Conservation (phyloP, 2,113 vertebrate species). For the Phaethornis superciliosus region DNA sequence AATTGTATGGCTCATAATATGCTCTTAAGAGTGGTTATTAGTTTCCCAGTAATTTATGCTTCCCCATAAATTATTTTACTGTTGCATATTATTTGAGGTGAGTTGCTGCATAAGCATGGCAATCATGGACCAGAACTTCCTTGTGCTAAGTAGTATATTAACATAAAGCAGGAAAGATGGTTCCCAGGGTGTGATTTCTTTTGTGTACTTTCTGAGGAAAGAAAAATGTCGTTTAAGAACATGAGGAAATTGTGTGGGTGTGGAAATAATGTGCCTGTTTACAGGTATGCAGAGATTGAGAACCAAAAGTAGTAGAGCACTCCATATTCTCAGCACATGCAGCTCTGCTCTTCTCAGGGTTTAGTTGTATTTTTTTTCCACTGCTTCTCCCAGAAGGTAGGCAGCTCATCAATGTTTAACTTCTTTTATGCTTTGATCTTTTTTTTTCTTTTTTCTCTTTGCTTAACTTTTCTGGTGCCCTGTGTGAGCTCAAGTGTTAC, state of each 20-base stretch:
- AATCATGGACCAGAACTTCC: neutral
- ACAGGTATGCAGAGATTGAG: neutral
- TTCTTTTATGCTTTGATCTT: neutral
- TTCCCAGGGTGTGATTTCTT: neutral
- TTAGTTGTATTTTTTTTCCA: neutral
- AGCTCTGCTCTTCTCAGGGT: neutral
- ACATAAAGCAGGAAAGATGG: neutral
- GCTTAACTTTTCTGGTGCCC: neutral
- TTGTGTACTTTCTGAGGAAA: neutral
- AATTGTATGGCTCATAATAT: neutral
- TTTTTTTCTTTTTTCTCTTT: neutral
- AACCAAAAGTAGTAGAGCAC: neutral
- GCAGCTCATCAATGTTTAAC: neutral
- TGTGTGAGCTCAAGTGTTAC: neutral
- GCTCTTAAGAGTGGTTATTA: neutral
- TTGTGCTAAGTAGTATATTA: neutral
- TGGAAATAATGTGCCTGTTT: neutral
- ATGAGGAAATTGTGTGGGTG: neutral
- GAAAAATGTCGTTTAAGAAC: conserved; percentile 9
- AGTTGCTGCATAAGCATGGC: neutral
- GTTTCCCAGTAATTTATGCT: conserved; percentile 6
- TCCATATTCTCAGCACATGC: neutral
- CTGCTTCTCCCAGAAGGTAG: neutral
- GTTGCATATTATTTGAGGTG: conserved; percentile 5
- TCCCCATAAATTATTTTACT: conserved; percentile 4